Evolutionary conservation across 2,113 vertebrate species (phyloP).

Genomic region (Crotalus helleri): DNA sequence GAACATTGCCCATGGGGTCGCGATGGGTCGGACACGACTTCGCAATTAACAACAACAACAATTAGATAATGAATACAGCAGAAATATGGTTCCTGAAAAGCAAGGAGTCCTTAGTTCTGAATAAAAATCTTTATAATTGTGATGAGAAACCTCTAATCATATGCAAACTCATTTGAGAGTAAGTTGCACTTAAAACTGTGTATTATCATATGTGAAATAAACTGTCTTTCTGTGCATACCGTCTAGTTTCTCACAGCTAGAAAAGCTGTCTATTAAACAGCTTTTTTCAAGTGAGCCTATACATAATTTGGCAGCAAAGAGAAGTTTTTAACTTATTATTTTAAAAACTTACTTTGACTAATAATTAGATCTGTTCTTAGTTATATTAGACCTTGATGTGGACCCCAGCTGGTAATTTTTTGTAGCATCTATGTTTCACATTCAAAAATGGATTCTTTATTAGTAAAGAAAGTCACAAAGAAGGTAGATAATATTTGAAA

Average conservation of each 20-base stretch:
- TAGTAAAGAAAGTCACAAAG: background rate
- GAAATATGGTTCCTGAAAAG: background rate
- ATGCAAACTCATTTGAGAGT: background rate
- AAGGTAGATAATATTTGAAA: background rate
- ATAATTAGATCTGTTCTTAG: background rate
- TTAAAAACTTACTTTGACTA: background rate
- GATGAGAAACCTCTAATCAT: background rate
- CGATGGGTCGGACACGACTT: too few relatives aligned
- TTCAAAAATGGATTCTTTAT: background rate
- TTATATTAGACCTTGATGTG: background rate
- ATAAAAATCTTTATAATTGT: background rate
- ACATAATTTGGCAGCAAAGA: background rate
- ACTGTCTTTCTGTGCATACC: too few relatives aligned
- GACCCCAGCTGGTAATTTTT: background rate
- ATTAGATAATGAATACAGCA: background rate
- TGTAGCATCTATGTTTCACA: background rate
- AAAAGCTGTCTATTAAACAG: background rate
- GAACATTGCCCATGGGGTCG: too few relatives aligned
- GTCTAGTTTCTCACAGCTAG: background rate
- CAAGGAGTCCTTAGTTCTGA: background rate
- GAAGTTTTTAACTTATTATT: background rate
- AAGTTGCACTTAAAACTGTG: background rate
- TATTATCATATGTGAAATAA: background rate
- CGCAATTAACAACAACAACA: too few relatives aligned
- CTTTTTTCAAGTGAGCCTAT: background rate